Conservation (phyloP, 2,797 vertebrate genomes). For the Pogoniulus pusillus region DNA sequence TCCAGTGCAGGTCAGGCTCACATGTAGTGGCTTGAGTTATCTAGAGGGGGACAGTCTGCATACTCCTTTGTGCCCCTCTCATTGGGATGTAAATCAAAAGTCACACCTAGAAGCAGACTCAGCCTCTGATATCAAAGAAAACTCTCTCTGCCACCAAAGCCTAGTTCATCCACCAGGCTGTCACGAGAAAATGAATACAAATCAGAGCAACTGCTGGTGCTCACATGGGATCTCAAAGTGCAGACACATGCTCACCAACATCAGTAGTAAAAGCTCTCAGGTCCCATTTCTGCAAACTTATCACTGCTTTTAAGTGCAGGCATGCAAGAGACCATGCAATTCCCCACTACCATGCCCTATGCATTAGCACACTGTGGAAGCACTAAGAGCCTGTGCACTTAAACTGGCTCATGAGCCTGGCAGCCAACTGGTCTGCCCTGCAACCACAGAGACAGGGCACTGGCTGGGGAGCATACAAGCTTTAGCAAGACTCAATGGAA, state of each 20-base stretch:
- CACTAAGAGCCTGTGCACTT: accelerated
- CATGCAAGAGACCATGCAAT: background rate
- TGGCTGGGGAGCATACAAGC: accelerated
- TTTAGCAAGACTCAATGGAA: background rate
- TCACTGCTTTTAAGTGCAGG: background rate
- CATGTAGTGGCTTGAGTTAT: background rate
- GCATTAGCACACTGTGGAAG: background rate
- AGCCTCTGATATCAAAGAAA: background rate
- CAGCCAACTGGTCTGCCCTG: background rate
- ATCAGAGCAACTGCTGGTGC: background rate
- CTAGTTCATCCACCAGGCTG: background rate
- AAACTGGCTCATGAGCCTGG: background rate
- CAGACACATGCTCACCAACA: accelerated
- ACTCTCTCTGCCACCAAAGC: background rate
- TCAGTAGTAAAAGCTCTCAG: background rate
- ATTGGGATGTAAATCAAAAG: background rate
- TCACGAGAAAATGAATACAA: background rate
- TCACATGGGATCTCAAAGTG: background rate
- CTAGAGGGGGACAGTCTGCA: background rate
- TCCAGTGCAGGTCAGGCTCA: background rate
- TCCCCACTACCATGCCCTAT: accelerated
- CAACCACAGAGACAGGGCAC: background rate
- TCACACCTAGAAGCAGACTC: background rate
- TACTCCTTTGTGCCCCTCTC: background rate
- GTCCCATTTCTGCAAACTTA: background rate